Evolutionary conservation across 2,113 vertebrate genomes (phyloP), one percentile per base, ranked within the genome.

Genomic region (Rhinolophus sinicus): DNA sequence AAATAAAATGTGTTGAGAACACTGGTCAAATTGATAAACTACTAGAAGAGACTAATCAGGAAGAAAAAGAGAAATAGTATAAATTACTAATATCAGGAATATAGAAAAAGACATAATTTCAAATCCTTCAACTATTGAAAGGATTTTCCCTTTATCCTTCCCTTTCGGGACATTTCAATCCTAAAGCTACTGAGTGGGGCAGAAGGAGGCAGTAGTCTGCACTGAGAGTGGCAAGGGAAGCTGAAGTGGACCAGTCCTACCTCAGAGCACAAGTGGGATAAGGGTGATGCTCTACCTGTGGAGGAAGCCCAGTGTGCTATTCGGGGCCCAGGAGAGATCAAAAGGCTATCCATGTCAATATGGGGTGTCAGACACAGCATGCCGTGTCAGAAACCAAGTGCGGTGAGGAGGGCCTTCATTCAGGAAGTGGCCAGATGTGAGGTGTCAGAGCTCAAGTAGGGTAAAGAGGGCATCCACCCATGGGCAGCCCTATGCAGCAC

Each of bases 1-100:
- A 84, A 84, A 58, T 54, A 76, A 54, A 90, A 75, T 88, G 73
- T 8, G 86, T 0, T 76, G n/a, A 83, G 85, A 91, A 97, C 21
- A 70, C 13, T 18, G 60, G 87, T 83, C 73, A 73, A 93, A 88
- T 44, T 44, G 64, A 47, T 50, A 87, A 87, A 60, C 21, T 67
- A 35, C 44, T 69, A 5, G 40, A 69, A 80, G 12, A 80, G 28
- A 75, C 11, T 40, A 62, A 26, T 80, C 22, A 75, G n/a, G 72
- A 60, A 87, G 21, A 64, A 72, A 93, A 69, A 56, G 28, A 92
- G 77, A 88, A 24, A 47, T 6, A 47, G 12, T 8, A 50, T 88
- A 67, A 86, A 56, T 70, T 95, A 89, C 58, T 89, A 89, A 35
- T 38, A 19, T 22, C 40, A 75, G 64, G 24, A 96, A 35, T 90